A percentile compares a stretch with the other conserved stretches of the same genome.
Conservation (phyloP, 2,113 vertebrate genomes). For the Halichoerus grypus region DNA sequence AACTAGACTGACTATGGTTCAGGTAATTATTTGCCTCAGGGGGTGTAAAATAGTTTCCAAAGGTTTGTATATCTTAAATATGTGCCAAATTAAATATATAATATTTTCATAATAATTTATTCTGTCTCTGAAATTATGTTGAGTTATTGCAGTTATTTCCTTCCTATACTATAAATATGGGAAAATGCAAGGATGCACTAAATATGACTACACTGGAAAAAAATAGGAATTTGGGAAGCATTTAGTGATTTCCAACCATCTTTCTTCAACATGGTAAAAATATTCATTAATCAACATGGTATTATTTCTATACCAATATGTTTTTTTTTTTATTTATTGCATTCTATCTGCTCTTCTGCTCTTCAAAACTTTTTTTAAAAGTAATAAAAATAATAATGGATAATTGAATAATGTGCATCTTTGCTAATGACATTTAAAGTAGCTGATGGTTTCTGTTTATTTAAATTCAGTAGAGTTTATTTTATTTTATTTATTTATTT, state of each 20-base stretch:
- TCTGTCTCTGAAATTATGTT: neutral
- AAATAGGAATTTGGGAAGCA: neutral
- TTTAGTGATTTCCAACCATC: neutral
- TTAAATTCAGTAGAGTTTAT: neutral
- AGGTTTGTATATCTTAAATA: neutral
- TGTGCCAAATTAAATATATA: neutral
- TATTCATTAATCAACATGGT: neutral
- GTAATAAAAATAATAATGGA: neutral
- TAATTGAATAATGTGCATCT: neutral
- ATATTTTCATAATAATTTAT: neutral
- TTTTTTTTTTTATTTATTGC: neutral
- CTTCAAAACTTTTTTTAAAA: neutral
- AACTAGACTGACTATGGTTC: neutral
- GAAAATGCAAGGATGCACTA: neutral
- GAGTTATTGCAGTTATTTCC: neutral
- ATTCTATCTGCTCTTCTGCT: neutral
- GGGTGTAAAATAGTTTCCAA: neutral
- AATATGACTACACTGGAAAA: neutral
- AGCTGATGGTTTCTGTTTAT: neutral
- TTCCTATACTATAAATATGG: neutral
- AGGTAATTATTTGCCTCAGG: neutral
- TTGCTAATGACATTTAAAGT: neutral
- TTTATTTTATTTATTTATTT: neutral
- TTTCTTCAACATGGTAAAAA: neutral
- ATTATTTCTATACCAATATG: neutral